phyloP scores from a whole-genome alignment of 30 jellyfish, hydroid and myxozoan species.

The Phacellophora camtschatica region DNA sequence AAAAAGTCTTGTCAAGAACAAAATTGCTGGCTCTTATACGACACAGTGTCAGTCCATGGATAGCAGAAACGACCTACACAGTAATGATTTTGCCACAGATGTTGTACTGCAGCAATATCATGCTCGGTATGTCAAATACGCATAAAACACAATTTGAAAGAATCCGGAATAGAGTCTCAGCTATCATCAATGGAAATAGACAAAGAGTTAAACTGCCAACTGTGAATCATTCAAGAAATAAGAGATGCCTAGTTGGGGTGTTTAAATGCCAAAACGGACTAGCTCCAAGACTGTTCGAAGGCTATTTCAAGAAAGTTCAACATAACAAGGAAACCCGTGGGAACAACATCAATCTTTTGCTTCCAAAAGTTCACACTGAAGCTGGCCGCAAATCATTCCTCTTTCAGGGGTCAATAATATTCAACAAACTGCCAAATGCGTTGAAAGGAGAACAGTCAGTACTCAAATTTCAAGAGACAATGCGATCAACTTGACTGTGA shows the following conservation, averaged over 20 bases:
- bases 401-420: not conserved
- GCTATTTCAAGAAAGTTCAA: not conserved
- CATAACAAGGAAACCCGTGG: no score
- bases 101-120: slow-evolving; percentile 2
- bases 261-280: slow-evolving; percentile 13
- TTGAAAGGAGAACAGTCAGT: no score
- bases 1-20: not conserved
- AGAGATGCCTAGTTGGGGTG: slow-evolving; percentile 26
- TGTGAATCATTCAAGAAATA: slow-evolving; percentile 1
- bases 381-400: not conserved
- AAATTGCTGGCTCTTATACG: not conserved
- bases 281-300: not conserved
- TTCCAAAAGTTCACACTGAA: not conserved
- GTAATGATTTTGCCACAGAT: no score
- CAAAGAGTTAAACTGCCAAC: slow-evolving; percentile 3
- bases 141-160: no score
- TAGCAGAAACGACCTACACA: no score
- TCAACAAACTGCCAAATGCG: no score
- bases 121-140: not conserved
- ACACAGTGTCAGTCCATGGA: no score
- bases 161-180: not conserved
- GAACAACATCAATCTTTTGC: no score
- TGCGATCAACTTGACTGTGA: no score
- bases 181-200: not conserved
- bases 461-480: no score